phyloP scores from a whole-genome alignment of 2,113 vertebrate genomes.

The Mus pahari region DNA sequence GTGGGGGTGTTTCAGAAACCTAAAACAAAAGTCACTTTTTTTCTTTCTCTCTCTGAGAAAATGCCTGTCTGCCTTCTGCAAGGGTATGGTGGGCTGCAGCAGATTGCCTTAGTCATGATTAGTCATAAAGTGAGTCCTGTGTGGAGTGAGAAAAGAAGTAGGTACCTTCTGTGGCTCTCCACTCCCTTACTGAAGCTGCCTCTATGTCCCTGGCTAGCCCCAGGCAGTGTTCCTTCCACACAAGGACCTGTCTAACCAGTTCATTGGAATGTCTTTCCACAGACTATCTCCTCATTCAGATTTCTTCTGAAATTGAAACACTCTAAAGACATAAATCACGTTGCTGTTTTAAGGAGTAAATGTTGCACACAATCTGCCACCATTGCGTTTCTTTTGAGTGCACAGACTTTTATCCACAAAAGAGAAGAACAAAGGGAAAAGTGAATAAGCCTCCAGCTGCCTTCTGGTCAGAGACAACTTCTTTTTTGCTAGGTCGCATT shows the following conservation, averaged over 20 bases:
- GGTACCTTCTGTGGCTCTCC: conserved; percentile 69
- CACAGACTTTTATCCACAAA: not conserved
- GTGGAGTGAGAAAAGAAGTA: conserved; percentile 67
- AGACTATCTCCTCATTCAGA: conserved; percentile 80
- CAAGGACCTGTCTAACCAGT: conserved; percentile 89
- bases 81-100: conserved; percentile 21
- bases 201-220: conserved; percentile 84
- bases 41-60: conserved; percentile 59
- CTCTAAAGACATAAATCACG: conserved; percentile 68
- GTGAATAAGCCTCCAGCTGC: not conserved
- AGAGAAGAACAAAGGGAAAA: conserved; percentile 13
- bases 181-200: conserved; percentile 41
- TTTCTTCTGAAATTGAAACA: conserved; percentile 84
- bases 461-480: not conserved
- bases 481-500: not conserved
- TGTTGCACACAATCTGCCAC: conserved; percentile 5
- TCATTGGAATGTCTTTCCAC: conserved; percentile 88
- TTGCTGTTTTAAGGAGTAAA: conserved; percentile 8
- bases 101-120: conserved; percentile 51
- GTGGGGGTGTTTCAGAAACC: not conserved
- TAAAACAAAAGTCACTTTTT: conserved; percentile 24
- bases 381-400: not conserved
- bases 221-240: conserved; percentile 80
- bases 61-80: conserved; percentile 51
- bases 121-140: conserved; percentile 65